Evolutionary conservation across 2,888 invertebrate species (phyloP).

Genomic region (Colletes collaris): DNA sequence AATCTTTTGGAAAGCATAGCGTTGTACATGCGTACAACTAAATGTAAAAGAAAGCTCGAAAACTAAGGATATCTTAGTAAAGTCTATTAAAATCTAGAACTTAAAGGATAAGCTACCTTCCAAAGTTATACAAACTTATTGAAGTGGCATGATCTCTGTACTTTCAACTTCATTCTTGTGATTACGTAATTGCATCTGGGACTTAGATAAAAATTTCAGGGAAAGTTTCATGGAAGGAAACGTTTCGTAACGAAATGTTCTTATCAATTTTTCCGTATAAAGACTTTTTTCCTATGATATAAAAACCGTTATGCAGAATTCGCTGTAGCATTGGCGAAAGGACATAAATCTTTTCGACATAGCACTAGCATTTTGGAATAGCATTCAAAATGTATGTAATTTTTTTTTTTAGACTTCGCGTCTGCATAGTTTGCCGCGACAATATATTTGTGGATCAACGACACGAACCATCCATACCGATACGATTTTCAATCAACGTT

Average conservation of each 20-base stretch:
- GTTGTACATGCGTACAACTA: not conserved
- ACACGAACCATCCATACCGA: not conserved
- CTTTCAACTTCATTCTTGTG: not conserved
- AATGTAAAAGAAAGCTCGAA: not conserved
- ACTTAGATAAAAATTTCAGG: not conserved
- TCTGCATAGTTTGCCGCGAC: not conserved
- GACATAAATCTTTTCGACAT: not conserved
- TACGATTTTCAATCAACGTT: conserved; percentile 50
- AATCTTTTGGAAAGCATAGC: not conserved
- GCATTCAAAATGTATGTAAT: not conserved
- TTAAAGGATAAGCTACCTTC: conserved; percentile 11
- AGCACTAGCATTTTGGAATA: too few relatives aligned
- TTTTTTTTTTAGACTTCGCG: not conserved
- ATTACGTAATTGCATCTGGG: conserved; percentile 9
- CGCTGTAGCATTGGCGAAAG: not conserved
- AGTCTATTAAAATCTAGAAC: not conserved
- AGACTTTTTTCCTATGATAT: not conserved
- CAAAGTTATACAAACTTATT: conserved; percentile 10
- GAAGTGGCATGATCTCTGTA: not conserved
- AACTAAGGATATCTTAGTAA: not conserved
- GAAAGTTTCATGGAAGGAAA: not conserved
- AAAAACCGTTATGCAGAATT: too few relatives aligned
- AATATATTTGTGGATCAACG: conserved; percentile 24
- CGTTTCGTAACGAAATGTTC: not conserved
- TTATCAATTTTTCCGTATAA: not conserved